These are phyloP conservation scores for Drosophila virilis DNA, from an alignment of 1,140 invertebrate genomes.

Conservation along the genomic window DNA sequence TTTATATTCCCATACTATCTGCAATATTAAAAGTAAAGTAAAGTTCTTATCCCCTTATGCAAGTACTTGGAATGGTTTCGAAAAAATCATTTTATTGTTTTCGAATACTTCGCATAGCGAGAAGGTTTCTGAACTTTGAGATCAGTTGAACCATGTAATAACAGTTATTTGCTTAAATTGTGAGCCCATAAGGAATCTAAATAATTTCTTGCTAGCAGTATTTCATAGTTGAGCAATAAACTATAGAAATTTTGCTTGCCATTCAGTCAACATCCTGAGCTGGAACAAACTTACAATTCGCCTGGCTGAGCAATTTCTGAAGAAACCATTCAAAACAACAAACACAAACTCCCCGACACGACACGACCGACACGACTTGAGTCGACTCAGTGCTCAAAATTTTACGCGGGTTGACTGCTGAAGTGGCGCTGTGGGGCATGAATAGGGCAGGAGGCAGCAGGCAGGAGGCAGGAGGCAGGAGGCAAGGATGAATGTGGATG, in stretches of 20 bases:
- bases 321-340: conserved; percentile 24
- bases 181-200: not conserved
- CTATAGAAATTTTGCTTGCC: conserved; percentile 32
- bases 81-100: too few relatives aligned
- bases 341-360: not conserved
- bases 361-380: conserved; percentile 32
- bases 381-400: conserved; percentile 64
- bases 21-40: too few relatives aligned
- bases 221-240: conserved; percentile 22
- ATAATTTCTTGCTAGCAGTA: not conserved
- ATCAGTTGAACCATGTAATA: not conserved
- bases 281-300: conserved; percentile 52
- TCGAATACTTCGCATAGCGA: too few relatives aligned
- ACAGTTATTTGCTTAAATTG: not conserved
- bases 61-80: too few relatives aligned
- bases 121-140: too few relatives aligned
- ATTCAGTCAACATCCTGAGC: conserved; percentile 44
- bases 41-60: too few relatives aligned
- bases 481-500: too few relatives aligned
- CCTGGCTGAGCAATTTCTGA: conserved; percentile 61
- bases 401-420: conserved; percentile 77
- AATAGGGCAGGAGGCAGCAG: not conserved
- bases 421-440: conserved; percentile 42
- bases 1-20: too few relatives aligned
- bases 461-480: conserved; percentile 1